A percentile compares a stretch with the other conserved stretches of the same genome.
These are phyloP conservation scores for Anoncus sp. DNA, from an alignment of 2,888 invertebrate species.

Conservation along the genomic window DNA sequence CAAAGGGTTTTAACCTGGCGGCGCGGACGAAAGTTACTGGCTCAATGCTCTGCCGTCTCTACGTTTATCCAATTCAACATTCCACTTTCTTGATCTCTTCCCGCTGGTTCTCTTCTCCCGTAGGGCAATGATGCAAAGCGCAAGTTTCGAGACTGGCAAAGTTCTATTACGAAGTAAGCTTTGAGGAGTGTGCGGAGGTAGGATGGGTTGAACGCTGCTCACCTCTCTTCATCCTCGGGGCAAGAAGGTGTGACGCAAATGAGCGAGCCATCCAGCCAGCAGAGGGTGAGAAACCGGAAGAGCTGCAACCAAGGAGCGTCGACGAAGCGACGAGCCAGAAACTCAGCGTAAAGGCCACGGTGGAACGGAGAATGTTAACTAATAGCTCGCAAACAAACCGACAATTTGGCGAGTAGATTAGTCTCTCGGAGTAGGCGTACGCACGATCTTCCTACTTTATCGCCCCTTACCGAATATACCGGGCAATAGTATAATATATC, in stretches of 20 bases:
- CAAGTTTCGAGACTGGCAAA: conserved; percentile 22
- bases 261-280: conserved; percentile 13
- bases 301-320: conserved; percentile 24
- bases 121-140: conserved; percentile 26
- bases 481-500: conserved; percentile 22
- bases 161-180: conserved; percentile 41
- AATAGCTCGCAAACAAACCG: conserved; percentile 71
- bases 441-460: conserved; percentile 38
- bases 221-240: conserved; percentile 45
- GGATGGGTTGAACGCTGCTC: conserved; percentile 37
- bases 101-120: not conserved
- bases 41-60: conserved; percentile 18
- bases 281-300: conserved; percentile 47
- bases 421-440: conserved; percentile 31
- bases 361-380: conserved; percentile 68
- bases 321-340: conserved; percentile 38
- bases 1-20: not conserved
- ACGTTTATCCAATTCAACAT: conserved; percentile 2
- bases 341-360: conserved; percentile 53
- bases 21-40: not conserved
- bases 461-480: conserved; percentile 15
- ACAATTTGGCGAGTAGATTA: conserved; percentile 71
- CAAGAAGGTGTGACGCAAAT: conserved; percentile 40
- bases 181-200: conserved; percentile 6
- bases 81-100: conserved; percentile 11